Base-by-base conservation (phyloP, 2,888 invertebrate genomes). In the Argynnis bischoffii region DNA sequence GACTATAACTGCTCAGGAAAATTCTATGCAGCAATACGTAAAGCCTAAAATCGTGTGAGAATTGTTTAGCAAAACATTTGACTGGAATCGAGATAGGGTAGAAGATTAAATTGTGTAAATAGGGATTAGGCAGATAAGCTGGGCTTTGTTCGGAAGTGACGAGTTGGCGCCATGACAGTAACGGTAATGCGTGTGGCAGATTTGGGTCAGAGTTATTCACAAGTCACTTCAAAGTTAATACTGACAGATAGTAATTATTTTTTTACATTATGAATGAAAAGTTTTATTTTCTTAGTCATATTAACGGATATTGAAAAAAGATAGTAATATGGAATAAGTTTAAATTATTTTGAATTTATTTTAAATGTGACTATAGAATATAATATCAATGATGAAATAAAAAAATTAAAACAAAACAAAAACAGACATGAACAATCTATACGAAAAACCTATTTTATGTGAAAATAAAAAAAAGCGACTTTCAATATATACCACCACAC, bases 61-160 rank as follows among this genome's bases (percentile, higher is more conserved):
- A 71, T 61, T 69, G 74, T 73, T 76, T 73, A 69, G 75, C 56
- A 66, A 74, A 70, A 67, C 59, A 72, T 71, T 71, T 69, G 69
- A 72, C 63, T 63, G 63, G 70, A 69, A 69, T 68, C 53, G 69
- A 71, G 70, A 67, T 69, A 70, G 78, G 81, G 79, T 75, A 77
- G 81, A 75, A 84, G 91, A 91, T 91, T 91, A 91, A 90, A 88
- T 89, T 91, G 91, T 90, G 89, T 91, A 91, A 92, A 91, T 86
- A 92, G 82, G 90, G 92, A 92, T 92, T 92, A 91, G 83, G 82
- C 77, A 90, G 91, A 88, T 92, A 90, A 91, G 88, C 88, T 68
- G 73, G 75, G 78, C 77, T 86, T 91, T 91, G 90, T 90, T 84
- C 85, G 83, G 77, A 74, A 78, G 84, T 88, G 87, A 85, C 84